These are phyloP conservation scores for Heliconius congener DNA, from an alignment of 1,140 invertebrate species.

Conservation along the genomic window DNA sequence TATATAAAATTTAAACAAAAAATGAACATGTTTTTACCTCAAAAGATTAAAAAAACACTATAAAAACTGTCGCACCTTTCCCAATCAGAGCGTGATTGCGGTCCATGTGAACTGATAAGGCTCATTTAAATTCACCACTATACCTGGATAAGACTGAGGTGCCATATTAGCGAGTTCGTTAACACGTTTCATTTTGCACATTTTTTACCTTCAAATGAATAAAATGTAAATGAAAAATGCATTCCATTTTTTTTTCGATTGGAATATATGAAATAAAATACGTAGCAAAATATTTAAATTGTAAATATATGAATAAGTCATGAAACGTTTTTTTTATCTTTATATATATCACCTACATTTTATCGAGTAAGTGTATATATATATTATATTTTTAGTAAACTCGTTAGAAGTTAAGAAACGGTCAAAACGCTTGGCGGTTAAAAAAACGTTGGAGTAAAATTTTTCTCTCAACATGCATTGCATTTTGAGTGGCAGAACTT, in stretches of 20 bases:
- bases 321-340: too few relatives aligned
- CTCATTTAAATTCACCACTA: conserved; percentile 40
- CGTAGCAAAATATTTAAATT: too few relatives aligned
- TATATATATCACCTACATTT: too few relatives aligned
- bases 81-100: conserved; percentile 40
- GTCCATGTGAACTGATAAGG: conserved; percentile 37
- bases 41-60: conserved; percentile 22
- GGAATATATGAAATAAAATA: too few relatives aligned
- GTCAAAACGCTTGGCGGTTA: too few relatives aligned
- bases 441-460: too few relatives aligned
- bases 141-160: conserved; percentile 32
- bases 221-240: neutral
- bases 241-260: neutral
- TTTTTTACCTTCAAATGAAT: neutral
- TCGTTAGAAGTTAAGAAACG: too few relatives aligned
- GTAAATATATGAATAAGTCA: too few relatives aligned
- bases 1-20: neutral
- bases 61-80: conserved; percentile 34
- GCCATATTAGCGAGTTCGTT: conserved; percentile 36
- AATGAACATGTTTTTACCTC: conserved; percentile 6
- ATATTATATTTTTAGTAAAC: too few relatives aligned
- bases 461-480: too few relatives aligned
- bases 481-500: too few relatives aligned
- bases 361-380: too few relatives aligned
- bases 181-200: conserved; percentile 27